These are phyloP conservation scores for Lutraria rhynchaena DNA, from an alignment of 1,140 invertebrate genomes.

Conservation along the genomic window DNA sequence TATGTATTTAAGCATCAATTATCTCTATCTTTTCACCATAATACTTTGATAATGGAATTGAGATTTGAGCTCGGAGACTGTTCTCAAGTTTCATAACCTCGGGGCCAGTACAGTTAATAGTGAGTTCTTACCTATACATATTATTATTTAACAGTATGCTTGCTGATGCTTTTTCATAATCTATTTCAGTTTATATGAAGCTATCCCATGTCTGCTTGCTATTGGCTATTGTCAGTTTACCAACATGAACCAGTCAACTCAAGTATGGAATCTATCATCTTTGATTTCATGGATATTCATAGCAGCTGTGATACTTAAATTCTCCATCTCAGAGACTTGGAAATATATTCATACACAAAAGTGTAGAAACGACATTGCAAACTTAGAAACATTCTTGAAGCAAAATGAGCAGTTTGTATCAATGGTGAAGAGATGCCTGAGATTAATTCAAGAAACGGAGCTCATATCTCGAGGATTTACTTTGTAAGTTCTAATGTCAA, in stretches of 20 bases:
- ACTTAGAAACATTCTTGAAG: conserved; percentile 7
- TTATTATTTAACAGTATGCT: too few species aligned
- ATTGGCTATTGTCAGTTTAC: background rate
- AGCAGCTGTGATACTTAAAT: background rate
- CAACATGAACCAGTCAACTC: background rate
- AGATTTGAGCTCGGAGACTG: too few species aligned
- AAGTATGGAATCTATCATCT: background rate
- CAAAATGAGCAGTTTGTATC: background rate
- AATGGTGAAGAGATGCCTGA: conserved; percentile 48
- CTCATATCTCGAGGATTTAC: conserved; percentile 62
- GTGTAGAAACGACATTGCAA: background rate
- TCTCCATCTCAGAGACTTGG: background rate
- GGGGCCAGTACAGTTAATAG: too few species aligned
- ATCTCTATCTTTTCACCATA: too few species aligned
- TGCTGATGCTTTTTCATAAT: too few species aligned
- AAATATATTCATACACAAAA: conserved; percentile 14
- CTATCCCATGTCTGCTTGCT: background rate
- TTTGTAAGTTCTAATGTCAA: conserved; percentile 64
- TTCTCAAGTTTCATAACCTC: too few species aligned
- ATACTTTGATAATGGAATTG: too few species aligned
- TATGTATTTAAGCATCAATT: too few species aligned
- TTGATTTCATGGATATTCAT: background rate
- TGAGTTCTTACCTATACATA: too few species aligned
- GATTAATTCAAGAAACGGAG: conserved; percentile 61
- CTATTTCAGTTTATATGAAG: conserved; percentile 4